Conservation (phyloP, 2,888 invertebrate species). For the Melanargia galathea region DNA sequence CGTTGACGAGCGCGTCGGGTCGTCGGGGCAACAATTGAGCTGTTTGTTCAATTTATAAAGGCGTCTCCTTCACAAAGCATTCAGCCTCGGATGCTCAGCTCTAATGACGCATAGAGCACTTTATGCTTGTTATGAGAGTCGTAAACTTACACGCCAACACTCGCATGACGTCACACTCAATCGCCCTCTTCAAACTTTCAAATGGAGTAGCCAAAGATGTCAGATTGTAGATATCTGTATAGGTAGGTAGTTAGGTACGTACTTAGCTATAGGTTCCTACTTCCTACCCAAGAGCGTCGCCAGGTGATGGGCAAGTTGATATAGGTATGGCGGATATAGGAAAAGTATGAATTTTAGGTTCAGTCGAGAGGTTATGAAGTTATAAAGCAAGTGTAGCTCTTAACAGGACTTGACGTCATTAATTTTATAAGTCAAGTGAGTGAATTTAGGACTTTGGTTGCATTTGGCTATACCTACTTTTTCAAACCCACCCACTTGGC, state of each 20-base stretch:
- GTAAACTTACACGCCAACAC: constrained; percentile 33
- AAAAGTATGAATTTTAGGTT: no score
- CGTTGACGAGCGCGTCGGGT: constrained; percentile 29
- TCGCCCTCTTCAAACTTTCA: constrained; percentile 23
- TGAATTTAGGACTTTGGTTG: no score
- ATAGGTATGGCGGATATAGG: no score
- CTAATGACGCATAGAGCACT: constrained; percentile 39
- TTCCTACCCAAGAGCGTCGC: no score
- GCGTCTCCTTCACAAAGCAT: constrained; percentile 37
- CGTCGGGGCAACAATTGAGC: constrained; percentile 40
- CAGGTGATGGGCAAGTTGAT: no score
- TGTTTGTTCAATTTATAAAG: constrained; percentile 41
- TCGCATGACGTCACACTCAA: constrained; percentile 25
- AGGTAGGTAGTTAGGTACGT: background rate
- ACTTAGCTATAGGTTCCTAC: background rate
- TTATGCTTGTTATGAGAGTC: constrained; percentile 32
- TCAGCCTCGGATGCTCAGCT: constrained; percentile 32
- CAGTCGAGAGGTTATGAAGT: no score
- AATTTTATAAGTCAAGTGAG: no score
- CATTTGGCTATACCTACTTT: no score
- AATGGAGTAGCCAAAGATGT: constrained; percentile 10
- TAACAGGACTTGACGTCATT: no score
- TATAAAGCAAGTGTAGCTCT: no score
- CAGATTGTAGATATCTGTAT: background rate
- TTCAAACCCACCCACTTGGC: no score